Evolutionary conservation across 1,140 invertebrate genomes (phyloP), one percentile per base, ranked within the genome.

Genomic region (Calosoma granatense): DNA sequence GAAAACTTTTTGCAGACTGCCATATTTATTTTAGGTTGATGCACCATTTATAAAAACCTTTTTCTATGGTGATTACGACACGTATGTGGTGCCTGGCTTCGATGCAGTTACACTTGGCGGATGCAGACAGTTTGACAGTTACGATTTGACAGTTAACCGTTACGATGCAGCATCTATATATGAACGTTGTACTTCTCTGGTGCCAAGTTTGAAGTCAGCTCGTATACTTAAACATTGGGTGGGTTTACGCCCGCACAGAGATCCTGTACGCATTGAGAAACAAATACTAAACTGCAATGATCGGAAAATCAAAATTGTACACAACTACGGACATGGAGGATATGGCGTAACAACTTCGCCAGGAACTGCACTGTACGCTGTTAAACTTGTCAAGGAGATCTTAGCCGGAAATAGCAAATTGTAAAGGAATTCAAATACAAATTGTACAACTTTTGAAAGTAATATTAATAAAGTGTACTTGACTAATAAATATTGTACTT

Each of bases 291-390:
- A 66, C 15, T 22, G 60, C 3, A 56, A 63, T 60, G 55, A 67
- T 64, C 62, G 67, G 51, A 64, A 70, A 66, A 56, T 80, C 14
- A 80, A 86, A 75, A 70, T 93, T 14, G 83, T 96, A 0, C 92
- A 97, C 70, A 92, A 94, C 71, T 96, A 96, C 68, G 94, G 93
- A 2, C 93, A 96, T 68, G 90, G 92, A 1, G 90, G 91, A 2
- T 91, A 94, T 71, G 92, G 94, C 3, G 83, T 96, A 1, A 86
- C 86, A 56, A 83, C 88, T 23, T 87, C 89, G 9, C 93, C 92
- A 14, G 93, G 93, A 23, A 93, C 91, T 1, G 82, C 85, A 1
- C 76, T 82, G 53, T 76, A 90, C 63, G 88, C 90, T 0, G 81
- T 88, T 1, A 63, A 80, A 20, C 69, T 91, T 2, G 82, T 85